Evolutionary conservation across 2,113 vertebrate species (phyloP).

Genomic region (Chaetodon auriga): DNA sequence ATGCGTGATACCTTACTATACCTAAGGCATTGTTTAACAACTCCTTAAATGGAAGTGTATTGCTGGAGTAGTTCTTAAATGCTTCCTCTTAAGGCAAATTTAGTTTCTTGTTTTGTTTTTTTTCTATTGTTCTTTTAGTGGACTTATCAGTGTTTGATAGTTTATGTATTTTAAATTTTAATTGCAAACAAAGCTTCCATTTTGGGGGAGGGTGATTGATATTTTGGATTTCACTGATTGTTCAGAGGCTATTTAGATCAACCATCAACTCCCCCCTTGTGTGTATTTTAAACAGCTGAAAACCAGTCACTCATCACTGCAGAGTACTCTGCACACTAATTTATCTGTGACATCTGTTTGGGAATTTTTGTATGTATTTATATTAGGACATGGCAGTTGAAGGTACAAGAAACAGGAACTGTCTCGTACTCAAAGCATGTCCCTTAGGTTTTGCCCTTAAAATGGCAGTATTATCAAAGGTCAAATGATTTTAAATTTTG

Average conservation of each 20-base stretch:
- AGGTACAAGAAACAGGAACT: constrained; percentile 49
- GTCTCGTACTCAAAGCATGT: constrained; percentile 57
- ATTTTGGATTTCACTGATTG: constrained; percentile 16
- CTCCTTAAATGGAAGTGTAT: constrained; percentile 39
- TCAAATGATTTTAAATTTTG: constrained; percentile 61
- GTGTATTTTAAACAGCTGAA: constrained; percentile 49
- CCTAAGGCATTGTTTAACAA: constrained; percentile 42
- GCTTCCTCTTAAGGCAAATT: constrained; percentile 53
- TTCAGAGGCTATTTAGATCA: constrained; percentile 25
- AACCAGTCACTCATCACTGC: constrained; percentile 70
- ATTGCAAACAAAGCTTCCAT: constrained; percentile 72
- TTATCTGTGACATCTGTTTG: constrained; percentile 47
- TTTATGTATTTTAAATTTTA: constrained; percentile 77
- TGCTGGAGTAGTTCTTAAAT: constrained; percentile 64
- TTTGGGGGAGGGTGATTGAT: constrained; percentile 36
- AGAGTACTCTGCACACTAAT: constrained; percentile 49
- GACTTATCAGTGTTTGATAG: constrained; percentile 85
- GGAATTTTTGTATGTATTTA: constrained; percentile 62
- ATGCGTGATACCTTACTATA: constrained; percentile 14
- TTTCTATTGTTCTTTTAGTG: constrained; percentile 72
- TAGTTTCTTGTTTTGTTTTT: constrained; percentile 52
- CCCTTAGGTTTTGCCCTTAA: constrained; percentile 64
- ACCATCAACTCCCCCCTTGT: constrained; percentile 17
- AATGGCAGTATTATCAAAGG: constrained; percentile 81
- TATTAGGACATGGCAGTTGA: constrained; percentile 60